Conservation (phyloP, 1,140 invertebrate species). For the Papilio polytes region DNA sequence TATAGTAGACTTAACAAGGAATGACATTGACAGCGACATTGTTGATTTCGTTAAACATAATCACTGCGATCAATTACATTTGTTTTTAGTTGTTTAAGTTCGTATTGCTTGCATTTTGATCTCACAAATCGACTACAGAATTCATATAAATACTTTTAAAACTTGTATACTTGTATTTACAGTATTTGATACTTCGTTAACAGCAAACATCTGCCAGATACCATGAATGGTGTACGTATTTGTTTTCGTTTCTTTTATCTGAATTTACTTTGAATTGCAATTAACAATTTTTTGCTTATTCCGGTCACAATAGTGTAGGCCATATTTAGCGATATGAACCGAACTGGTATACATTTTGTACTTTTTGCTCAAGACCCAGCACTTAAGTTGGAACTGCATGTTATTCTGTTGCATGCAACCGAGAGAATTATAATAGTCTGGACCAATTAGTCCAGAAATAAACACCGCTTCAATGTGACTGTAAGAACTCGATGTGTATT, state of each 20-base stretch:
- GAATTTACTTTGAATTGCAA: conserved; percentile 31
- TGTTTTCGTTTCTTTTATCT: conserved; percentile 22
- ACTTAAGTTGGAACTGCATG: conserved; percentile 40
- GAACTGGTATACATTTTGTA: background rate
- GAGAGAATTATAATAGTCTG: conserved; percentile 33
- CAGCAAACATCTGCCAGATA: background rate
- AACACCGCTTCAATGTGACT: conserved; percentile 38
- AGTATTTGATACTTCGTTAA: background rate
- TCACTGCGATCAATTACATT: background rate
- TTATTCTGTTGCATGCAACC: conserved; percentile 35
- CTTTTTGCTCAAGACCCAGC: conserved; percentile 25
- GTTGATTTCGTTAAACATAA: no score
- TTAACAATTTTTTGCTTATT: conserved; percentile 29
- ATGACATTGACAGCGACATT: no score
- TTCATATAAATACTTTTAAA: background rate
- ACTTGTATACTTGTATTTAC: background rate
- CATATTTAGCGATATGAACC: conserved; percentile 35
- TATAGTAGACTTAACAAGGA: no score
- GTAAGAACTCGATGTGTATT: conserved; percentile 28
- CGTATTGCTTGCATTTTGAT: background rate
- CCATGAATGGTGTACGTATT: background rate
- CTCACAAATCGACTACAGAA: background rate
- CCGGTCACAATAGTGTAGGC: conserved; percentile 23
- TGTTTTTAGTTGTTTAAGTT: background rate
- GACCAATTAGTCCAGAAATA: conserved; percentile 40